Evolutionary conservation across 2,113 vertebrate genomes (phyloP), one percentile per base, ranked within the genome.

Genomic region (Platichthys stellatus): DNA sequence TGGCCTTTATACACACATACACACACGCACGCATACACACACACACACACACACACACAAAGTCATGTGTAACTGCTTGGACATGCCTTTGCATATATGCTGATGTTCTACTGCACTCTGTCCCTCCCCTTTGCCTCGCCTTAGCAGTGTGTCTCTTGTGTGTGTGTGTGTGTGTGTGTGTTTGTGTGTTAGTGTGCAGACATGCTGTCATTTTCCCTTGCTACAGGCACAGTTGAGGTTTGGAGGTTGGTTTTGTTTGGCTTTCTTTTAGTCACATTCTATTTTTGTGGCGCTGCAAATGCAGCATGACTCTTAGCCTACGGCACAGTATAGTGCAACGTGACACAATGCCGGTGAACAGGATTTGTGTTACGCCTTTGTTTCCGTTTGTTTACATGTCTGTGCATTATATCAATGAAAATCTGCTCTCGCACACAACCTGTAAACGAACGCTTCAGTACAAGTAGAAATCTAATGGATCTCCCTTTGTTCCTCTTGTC

Each of bases 251-350:
- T 15, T 88, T 86, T 89, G 83, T 89, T 86, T 85, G 86, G 58
- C 70, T 88, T 24, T 88, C 79, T 82, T 86, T 79, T 81, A 74
- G 82, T 88, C 81, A 69, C 88, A 69, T 87, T 90, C 86, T 90
- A 89, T 89, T 90, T 91, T 78, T 68, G 84, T 85, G 82, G 53
- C 49, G 72, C 80, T 80, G 82, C 74, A 85, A 90, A 91, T 86
- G 84, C 80, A 76, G 75, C 78, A 72, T 87, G 78, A 84, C 86
- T 80, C 74, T 6, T 62, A 69, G 81, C 90, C 88, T 65, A 69
- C 63, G 63, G 79, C 86, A 47, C 72, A 54, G 62, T 65, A 28
- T 71, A 63, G 54, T 56, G 85, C 75, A 80, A 74, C 83, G 71
- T 71, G 61, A 81, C 73, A 60, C 18, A 78, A 80, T 14, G 67